Evolutionary conservation across 2,797 vertebrate species (phyloP).

Genomic region (Halcyon badia): DNA sequence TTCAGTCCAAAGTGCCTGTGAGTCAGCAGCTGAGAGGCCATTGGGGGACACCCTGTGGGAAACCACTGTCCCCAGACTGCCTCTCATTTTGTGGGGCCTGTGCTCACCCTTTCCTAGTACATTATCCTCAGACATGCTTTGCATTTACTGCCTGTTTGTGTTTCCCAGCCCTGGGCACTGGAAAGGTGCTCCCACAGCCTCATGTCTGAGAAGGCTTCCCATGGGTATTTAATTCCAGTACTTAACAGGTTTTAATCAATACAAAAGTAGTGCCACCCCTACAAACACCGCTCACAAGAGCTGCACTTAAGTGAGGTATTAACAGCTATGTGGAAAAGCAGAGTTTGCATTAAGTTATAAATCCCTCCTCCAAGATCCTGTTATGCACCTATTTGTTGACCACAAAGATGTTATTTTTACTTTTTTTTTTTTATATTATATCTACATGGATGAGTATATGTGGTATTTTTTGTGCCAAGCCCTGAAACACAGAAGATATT

Average conservation of each 20-base stretch:
- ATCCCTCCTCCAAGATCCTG: neutral
- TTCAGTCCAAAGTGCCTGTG: neutral
- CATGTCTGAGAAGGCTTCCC: neutral
- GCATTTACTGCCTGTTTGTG: neutral
- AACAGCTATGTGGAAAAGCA: neutral
- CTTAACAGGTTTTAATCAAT: neutral
- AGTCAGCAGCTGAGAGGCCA: neutral
- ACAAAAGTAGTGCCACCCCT: neutral
- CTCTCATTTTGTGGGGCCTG: neutral
- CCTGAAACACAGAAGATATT: neutral
- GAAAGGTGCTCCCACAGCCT: neutral
- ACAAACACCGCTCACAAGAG: neutral
- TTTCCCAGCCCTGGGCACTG: neutral
- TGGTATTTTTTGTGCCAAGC: neutral
- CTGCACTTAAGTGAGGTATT: neutral
- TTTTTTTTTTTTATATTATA: neutral
- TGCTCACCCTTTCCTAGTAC: fast-evolving
- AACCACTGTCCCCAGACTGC: fast-evolving
- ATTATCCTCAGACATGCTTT: neutral
- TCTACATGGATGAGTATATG: neutral
- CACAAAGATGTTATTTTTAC: neutral
- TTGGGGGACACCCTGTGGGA: neutral
- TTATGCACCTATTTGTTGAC: neutral
- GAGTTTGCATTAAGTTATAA: neutral
- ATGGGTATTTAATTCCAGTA: neutral